These are phyloP conservation scores for Yponomeuta malinellus DNA, from an alignment of 2,888 invertebrate species.

Conservation along the genomic window DNA sequence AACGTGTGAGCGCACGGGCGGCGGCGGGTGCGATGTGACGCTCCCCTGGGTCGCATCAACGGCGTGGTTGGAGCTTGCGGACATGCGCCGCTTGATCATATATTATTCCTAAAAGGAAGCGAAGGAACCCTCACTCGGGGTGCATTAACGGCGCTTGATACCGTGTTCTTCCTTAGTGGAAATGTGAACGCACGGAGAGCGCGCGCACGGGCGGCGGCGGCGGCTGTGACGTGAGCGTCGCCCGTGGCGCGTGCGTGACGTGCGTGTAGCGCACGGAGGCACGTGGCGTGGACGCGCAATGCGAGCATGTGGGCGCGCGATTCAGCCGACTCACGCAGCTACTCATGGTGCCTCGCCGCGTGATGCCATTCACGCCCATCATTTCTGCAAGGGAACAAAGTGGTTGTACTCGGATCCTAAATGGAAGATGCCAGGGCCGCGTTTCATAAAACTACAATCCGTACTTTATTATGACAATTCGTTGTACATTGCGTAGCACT, in stretches of 20 bases:
- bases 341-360: constrained; percentile 49
- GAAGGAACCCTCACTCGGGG: too few species aligned
- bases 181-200: constrained; percentile 28
- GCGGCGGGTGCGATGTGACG: too few species aligned
- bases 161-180: constrained; percentile 10
- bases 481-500: too few species aligned
- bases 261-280: neutral
- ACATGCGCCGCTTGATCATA: too few species aligned
- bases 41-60: too few species aligned
- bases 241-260: neutral
- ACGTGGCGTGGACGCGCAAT: constrained; percentile 34
- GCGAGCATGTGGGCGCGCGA: constrained; percentile 48
- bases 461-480: too few species aligned
- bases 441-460: too few species aligned
- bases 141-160: too few species aligned
- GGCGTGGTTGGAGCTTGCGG: too few species aligned
- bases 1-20: too few species aligned
- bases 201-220: constrained; percentile 43
- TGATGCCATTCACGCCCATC: constrained; percentile 49
- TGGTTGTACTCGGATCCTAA: neutral
- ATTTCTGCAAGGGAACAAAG: constrained; percentile 38
- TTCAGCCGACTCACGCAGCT: constrained; percentile 48
- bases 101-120: too few species aligned
- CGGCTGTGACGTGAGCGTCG: constrained; percentile 16
- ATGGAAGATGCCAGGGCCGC: too few species aligned